Evolutionary conservation across 2,888 invertebrate species (phyloP), one percentile per base, ranked within the genome.

Genomic region (Nemoura dubitans): DNA sequence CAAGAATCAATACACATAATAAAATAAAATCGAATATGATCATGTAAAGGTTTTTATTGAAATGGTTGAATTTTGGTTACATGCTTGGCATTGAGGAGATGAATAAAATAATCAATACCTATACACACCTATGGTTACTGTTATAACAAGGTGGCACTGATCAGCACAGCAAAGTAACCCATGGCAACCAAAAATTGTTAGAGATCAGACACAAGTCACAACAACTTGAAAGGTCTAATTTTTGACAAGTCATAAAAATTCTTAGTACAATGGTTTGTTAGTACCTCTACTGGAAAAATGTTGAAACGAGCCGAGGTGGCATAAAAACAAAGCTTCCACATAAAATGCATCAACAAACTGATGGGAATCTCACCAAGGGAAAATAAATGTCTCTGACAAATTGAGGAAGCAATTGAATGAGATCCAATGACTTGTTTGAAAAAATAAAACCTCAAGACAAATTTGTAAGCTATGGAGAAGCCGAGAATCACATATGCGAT

Each of bases 401-500:
- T 3, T 10, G 36, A 36, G 10, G 36, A 6, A 36, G 36, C 10
- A n/a, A n/a, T 36, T 36, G 36, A 36, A 10, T 6, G 36, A 3
- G 10, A 21, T 59, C 59, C 10, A 21, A 21, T 59, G 59, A 59
- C 16, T 59, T 59, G 59, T 59, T 10, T 59, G 59, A 59, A 36
- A 36, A 36, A 36, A 21, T 21, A 59, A 59, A 59, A 21, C 16
- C 16, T 59, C 16, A 59, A 59, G n/a, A 59, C 36, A 21, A 59
- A 16, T 21, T 59, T 59, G 14, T 7, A 59, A 59, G 21, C 59
- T 21, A 59, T 59, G 25, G 94, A 94, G 90, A 92, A 92, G 89
- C 92, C 92, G 89, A 93, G 94, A 89, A 92, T 95, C 27, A 92
- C 94, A 16, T 95, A 94, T 91, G 96, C 96, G 90, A 96, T 97